Evolutionary conservation across 2,888 invertebrate species (phyloP).

Genomic region (Drosophila fulvimacula): DNA sequence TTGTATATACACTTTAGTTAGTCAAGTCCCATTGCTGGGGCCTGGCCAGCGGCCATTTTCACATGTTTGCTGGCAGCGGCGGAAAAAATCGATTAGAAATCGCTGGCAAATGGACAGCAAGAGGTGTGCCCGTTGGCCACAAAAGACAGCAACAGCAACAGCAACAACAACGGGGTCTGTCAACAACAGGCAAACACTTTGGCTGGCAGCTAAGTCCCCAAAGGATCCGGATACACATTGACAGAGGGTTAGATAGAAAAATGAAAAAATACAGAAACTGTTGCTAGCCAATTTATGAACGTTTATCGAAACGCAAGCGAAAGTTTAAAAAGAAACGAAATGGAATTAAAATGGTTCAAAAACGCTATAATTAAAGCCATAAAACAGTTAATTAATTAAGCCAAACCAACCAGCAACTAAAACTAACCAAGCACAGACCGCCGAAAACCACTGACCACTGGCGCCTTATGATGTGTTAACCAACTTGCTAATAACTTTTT

Average conservation of each 20-base stretch:
- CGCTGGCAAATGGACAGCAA: slow-evolving; percentile 78
- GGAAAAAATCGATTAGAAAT: slow-evolving; percentile 78
- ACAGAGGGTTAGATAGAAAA: slow-evolving; percentile 29
- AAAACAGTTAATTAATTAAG: slow-evolving; percentile 75
- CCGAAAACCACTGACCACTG: slow-evolving; percentile 22
- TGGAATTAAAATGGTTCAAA: slow-evolving; percentile 37
- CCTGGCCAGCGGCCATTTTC: slow-evolving; percentile 52
- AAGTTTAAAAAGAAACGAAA: slow-evolving; percentile 49
- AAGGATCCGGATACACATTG: slow-evolving; percentile 56
- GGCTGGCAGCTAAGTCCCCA: slow-evolving; percentile 44
- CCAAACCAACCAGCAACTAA: slow-evolving; percentile 29
- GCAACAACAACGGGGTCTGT: slow-evolving; percentile 21
- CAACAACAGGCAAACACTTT: slow-evolving; percentile 38
- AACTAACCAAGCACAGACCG: slow-evolving; percentile 1
- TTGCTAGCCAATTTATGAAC: slow-evolving; percentile 52
- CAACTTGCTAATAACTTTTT: slow-evolving; percentile 67
- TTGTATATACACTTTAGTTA: slow-evolving; percentile 17
- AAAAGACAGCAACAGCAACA: slow-evolving; percentile 29
- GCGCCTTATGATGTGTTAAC: slow-evolving; percentile 68
- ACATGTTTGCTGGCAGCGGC: slow-evolving; percentile 53
- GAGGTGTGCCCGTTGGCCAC: slow-evolving; percentile 74
- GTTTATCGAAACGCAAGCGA: slow-evolving; percentile 60
- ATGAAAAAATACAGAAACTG: slow-evolving; percentile 12
- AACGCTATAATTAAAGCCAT: slow-evolving; percentile 68
- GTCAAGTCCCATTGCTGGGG: slow-evolving; percentile 33